These are phyloP conservation scores for Leptinotarsa peninsularis DNA, from an alignment of 2,888 invertebrate species.

Conservation along the genomic window DNA sequence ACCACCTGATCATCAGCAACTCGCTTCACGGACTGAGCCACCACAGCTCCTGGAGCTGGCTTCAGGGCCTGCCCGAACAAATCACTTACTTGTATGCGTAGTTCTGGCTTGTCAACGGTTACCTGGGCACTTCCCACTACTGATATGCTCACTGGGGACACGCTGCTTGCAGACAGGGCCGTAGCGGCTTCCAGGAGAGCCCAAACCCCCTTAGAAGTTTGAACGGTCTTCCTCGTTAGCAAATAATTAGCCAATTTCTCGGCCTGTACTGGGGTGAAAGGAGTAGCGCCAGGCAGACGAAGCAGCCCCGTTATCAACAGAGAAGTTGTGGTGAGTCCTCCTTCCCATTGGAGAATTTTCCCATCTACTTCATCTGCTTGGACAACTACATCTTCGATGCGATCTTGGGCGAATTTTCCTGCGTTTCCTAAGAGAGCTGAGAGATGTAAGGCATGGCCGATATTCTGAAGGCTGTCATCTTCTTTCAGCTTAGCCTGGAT, in stretches of 20 bases:
- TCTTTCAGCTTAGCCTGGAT: slow-evolving; percentile 84
- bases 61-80: slow-evolving; percentile 78
- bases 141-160: slow-evolving; percentile 87
- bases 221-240: slow-evolving; percentile 89
- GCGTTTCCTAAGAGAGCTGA: slow-evolving; percentile 79
- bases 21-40: slow-evolving; percentile 82
- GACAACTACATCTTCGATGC: slow-evolving; percentile 91
- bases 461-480: slow-evolving; percentile 80
- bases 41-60: slow-evolving; percentile 77
- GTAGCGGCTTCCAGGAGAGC: slow-evolving; percentile 83
- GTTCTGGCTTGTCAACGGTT: slow-evolving; percentile 77
- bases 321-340: slow-evolving; percentile 84
- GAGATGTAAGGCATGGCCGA: slow-evolving; percentile 86
- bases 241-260: slow-evolving; percentile 88
- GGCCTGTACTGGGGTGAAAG: slow-evolving; percentile 81
- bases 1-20: slow-evolving; percentile 81
- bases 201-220: slow-evolving; percentile 85
- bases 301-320: slow-evolving; percentile 70
- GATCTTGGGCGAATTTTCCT: slow-evolving; percentile 76
- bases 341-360: slow-evolving; percentile 90
- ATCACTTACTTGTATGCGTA: slow-evolving; percentile 76
- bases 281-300: slow-evolving; percentile 72
- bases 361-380: slow-evolving; percentile 95
- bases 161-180: slow-evolving; percentile 66
- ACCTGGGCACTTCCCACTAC: slow-evolving; percentile 84